Base-by-base conservation (phyloP, 2,797 vertebrate species). In the Mormyrops boulengeri region DNA sequence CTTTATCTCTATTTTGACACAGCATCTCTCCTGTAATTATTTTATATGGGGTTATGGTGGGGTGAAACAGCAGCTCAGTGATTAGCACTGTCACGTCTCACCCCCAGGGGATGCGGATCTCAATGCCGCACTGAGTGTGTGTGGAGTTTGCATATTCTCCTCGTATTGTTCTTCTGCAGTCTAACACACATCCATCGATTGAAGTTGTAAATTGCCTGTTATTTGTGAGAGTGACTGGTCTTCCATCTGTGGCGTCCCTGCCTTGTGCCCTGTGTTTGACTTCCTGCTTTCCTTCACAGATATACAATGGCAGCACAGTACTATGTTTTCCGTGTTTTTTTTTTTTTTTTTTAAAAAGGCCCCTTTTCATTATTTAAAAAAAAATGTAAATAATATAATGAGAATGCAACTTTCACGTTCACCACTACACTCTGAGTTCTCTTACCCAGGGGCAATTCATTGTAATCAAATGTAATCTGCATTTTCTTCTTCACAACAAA, bases 401-500 rank as follows among this genome's bases (percentile, higher is more conserved):
- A 53, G 26, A 26, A 82, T 82, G 52, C 14, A 50, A 52, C 44
- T 85, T 52, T 19, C 50, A 57, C 82, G 26, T 53, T 53, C 73
- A 9, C 73, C 50, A 82, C 26, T 8, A 80, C 34, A 55, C 50
- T 53, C 53, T 53, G 69, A 41, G 80, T 89, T 89, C 22, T 55
- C 22, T 19, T 80, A 55, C 69, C 88, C 88, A 2, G 26, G 4
- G 3, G 88, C 73, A 89, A 22, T 4, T 55, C 88, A 44, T 41
- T 88, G 88, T 89, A 52, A 82, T 55, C 73, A 80, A 73, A 38
- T 88, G 73, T 89, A 52, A 82, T 80, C 73, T 89, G 73, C 26
- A n/a, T 82, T 49, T 66, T 89, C 34, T 55, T 47, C 53, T 89
- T 30, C 73, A 82, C 47, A 82, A 38, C 49, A 53, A 55, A 80